phyloP scores from a whole-genome alignment of 2,888 invertebrate species.

The Chydorus sphaericus region DNA sequence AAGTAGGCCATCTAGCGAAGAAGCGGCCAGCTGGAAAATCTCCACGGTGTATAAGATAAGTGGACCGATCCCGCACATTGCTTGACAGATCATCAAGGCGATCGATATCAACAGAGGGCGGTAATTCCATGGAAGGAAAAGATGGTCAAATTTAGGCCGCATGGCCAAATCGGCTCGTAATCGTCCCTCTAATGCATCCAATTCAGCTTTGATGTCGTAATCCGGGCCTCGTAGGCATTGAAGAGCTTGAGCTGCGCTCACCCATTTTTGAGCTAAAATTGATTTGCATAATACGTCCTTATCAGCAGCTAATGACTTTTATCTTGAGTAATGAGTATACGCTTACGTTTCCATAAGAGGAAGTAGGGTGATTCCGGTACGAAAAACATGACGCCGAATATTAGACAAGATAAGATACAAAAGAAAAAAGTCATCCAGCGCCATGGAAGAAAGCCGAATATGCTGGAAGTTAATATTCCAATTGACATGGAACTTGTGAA shows the following conservation, averaged over 20 bases:
- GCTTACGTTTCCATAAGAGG: constrained; percentile 40
- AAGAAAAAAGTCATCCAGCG: constrained; percentile 48
- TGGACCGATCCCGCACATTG: constrained; percentile 1
- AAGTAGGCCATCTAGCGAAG: background rate
- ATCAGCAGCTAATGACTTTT: too few relatives aligned
- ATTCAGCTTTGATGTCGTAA: constrained; percentile 50
- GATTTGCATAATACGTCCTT: too few relatives aligned
- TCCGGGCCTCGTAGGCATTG: constrained; percentile 54
- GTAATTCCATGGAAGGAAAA: background rate
- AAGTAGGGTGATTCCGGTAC: constrained; percentile 79
- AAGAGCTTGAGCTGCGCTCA: constrained; percentile 50
- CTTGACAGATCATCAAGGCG: constrained; percentile 5
- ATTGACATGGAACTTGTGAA: constrained; percentile 72
- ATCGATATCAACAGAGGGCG: background rate
- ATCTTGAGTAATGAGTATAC: background rate
- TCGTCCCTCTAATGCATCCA: constrained; percentile 42
- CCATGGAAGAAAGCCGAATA: constrained; percentile 25
- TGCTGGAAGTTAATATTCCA: constrained; percentile 54
- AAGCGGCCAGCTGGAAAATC: constrained; percentile 1
- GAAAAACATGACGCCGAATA: constrained; percentile 53
- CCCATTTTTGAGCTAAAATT: constrained; percentile 25
- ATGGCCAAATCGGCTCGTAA: constrained; percentile 25
- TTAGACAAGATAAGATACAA: constrained; percentile 44
- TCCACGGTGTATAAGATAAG: background rate
- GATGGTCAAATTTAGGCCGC: background rate